Conservation (phyloP, 2,113 vertebrate species). For the Pardalotus punctatus region DNA sequence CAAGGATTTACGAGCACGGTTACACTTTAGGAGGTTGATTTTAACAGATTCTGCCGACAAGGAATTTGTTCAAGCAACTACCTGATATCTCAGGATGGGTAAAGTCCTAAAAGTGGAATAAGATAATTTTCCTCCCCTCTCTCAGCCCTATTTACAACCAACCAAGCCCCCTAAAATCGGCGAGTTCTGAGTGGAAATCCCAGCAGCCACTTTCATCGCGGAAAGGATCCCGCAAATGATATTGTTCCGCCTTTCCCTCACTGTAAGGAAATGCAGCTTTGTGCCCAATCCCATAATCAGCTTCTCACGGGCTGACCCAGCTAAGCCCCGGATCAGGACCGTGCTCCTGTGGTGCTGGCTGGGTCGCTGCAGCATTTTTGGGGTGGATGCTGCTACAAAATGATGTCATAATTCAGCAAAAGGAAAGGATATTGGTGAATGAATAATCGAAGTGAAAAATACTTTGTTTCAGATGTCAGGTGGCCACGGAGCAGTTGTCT, state of each 20-base stretch:
- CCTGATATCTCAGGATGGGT: background rate
- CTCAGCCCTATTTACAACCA: background rate
- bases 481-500: background rate
- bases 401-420: background rate
- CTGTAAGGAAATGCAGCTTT: background rate
- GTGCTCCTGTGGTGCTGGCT: background rate
- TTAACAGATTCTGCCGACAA: background rate
- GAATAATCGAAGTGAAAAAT: background rate
- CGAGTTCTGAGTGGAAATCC: background rate
- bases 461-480: background rate
- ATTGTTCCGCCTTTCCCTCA: background rate
- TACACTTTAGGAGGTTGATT: background rate
- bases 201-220: background rate
- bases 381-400: background rate
- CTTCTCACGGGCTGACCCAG: slow-evolving; percentile 4
- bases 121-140: background rate
- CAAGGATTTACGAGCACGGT: accelerated
- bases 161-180: background rate
- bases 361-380: background rate
- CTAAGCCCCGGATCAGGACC: background rate
- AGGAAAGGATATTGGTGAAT: accelerated
- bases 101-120: background rate
- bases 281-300: background rate
- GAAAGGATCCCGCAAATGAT: background rate
- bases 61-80: background rate